Conservation (phyloP, 2,888 invertebrate species). For the Cloeon dipterum region DNA sequence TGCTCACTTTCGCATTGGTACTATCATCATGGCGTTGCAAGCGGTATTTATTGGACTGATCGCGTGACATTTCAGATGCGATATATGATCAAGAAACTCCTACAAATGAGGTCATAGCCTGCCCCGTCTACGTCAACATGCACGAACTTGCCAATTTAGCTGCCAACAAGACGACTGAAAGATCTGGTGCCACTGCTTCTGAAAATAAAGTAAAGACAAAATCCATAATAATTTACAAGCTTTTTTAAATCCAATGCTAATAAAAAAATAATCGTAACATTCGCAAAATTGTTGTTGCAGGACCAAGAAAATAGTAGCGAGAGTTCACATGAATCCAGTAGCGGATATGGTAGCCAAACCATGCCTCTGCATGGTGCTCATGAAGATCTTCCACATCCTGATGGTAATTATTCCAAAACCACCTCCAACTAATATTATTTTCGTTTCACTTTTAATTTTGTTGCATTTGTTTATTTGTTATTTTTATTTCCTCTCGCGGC, state of each 20-base stretch:
- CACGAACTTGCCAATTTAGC: conserved; percentile 68
- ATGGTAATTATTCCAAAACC: conserved; percentile 17
- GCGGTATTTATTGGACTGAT: too few species aligned
- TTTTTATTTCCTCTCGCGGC: conserved; percentile 1
- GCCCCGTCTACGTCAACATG: conserved; percentile 76
- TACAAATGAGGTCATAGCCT: neutral
- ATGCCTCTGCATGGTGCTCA: conserved; percentile 22
- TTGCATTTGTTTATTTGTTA: conserved; percentile 3
- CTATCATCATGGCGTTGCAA: too few species aligned
- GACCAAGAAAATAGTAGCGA: conserved; percentile 26
- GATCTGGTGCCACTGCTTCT: neutral
- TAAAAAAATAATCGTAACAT: too few species aligned
- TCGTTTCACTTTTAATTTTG: conserved; percentile 7
- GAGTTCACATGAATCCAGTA: conserved; percentile 49
- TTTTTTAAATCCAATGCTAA: too few species aligned
- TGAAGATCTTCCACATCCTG: conserved; percentile 10
- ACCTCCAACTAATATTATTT: conserved; percentile 4
- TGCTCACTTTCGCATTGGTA: neutral
- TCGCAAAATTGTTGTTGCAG: too few species aligned
- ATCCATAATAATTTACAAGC: too few species aligned
- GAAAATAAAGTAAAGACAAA: neutral
- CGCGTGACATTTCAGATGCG: too few species aligned
- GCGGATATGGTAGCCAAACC: conserved; percentile 54
- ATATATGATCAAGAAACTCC: neutral
- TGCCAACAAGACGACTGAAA: conserved; percentile 28